Evolutionary conservation across 2,797 vertebrate species (phyloP), one percentile per base, ranked within the genome.

Genomic region (Oreochromis grahami): DNA sequence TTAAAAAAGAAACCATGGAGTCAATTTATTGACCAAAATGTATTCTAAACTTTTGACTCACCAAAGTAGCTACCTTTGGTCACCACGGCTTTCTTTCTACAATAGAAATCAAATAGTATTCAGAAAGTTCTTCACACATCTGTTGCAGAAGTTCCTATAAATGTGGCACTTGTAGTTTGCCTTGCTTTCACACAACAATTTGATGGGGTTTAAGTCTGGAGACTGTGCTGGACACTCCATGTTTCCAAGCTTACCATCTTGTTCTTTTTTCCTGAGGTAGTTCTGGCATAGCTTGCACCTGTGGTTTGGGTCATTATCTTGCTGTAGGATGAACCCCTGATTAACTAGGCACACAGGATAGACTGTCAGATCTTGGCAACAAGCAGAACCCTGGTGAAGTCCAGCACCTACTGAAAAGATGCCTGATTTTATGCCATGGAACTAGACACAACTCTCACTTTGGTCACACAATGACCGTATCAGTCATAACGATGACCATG

Each of bases 151-250:
- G 51, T 13, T 24, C 6, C 51, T 24, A 53, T 24, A 24, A 53
- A 53, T 53, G 51, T 21, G n/a, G 10, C n/a, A 21, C n/a, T 21
- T 52, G 51, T 52, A 52, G 51, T n/a, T 2, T 52, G 51, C 51
- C 6, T 53, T 53, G 51, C n/a, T 24, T 53, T 53, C 51, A 53
- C 51, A 13, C 11, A 1, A 21, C 51, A 52, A 19, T 4, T 53
- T 0, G 6, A 53, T 2, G 3, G 0, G 5, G 2, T 21, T 5
- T 52, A 21, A 11, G 50, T 52, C 51, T 52, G 50, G 50, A 51
- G 50, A 11, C 50, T n/a, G 50, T n/a, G 50, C 50, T 10, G 50
- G n/a, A 6, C 0, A 0, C 51, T 52, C n/a, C n/a, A 7, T 8
- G 7, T 55, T 55, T 55, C 21, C 12, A 55, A 55, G 21, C 4